phyloP scores from a whole-genome alignment of 1,140 invertebrate species.

The Platorchestia sp. region DNA sequence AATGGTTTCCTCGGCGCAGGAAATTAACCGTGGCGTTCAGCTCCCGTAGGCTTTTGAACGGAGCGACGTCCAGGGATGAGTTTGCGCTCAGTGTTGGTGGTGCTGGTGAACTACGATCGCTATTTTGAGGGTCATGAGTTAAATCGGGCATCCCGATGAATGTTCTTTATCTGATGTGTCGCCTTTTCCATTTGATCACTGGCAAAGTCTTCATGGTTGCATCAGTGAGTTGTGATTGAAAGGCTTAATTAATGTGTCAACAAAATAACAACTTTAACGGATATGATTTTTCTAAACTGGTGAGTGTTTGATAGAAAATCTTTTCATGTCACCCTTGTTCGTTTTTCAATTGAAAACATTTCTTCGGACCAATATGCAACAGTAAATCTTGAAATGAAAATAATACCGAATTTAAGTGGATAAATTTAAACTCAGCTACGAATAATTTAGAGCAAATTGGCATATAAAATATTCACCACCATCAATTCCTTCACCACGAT shows the following conservation, averaged over 20 bases:
- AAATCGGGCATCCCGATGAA: background rate
- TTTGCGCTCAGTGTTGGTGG: background rate
- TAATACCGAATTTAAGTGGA: no score
- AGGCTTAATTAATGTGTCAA: background rate
- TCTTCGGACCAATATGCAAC: no score
- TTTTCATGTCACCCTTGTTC: no score
- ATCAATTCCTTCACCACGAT: no score
- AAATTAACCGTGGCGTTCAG: slow-evolving; percentile 17
- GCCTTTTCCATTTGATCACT: background rate
- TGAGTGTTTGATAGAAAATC: no score
- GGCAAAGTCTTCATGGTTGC: background rate
- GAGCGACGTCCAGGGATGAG: background rate
- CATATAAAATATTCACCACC: no score
- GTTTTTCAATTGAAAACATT: no score
- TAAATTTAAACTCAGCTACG: no score
- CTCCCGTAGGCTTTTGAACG: slow-evolving; percentile 17
- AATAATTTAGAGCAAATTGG: no score
- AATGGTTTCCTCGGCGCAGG: background rate
- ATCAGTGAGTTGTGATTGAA: background rate
- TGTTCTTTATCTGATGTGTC: background rate
- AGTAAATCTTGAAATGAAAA: no score
- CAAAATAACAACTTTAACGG: background rate
- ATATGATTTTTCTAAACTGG: no score
- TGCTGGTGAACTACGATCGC: background rate
- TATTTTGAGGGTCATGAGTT: background rate